Conservation (phyloP, 2,113 vertebrate genomes). For the Pogona vitticeps region DNA sequence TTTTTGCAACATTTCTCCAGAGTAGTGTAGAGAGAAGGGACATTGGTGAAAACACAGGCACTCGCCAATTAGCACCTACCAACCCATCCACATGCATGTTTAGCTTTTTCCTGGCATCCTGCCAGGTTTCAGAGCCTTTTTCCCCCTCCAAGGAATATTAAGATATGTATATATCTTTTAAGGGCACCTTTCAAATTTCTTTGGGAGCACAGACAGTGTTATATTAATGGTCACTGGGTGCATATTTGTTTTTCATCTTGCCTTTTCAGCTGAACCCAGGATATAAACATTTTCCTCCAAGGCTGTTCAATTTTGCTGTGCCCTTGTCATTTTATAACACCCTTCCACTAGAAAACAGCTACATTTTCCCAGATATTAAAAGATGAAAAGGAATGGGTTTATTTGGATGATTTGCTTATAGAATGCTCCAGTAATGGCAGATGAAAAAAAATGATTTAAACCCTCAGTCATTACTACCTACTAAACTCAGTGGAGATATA, state of each 20-base stretch:
- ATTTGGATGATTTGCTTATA: conserved; percentile 2
- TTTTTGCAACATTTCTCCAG: neutral
- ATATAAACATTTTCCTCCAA: neutral
- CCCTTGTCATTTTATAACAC: neutral
- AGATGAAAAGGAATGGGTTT: conserved; percentile 10
- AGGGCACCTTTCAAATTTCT: neutral
- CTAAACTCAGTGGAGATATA: conserved; percentile 8
- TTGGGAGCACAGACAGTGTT: neutral
- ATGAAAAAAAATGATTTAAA: conserved; percentile 27
- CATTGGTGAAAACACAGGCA: neutral
- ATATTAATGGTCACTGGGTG: neutral
- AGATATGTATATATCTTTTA: neutral
- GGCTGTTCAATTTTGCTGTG: conserved; percentile 8
- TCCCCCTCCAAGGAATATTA: neutral
- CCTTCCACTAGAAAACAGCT: neutral
- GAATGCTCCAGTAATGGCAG: conserved; percentile 31
- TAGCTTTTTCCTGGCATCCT: neutral
- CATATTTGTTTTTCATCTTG: too few species aligned
- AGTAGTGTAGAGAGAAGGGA: neutral
- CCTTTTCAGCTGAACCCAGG: neutral
- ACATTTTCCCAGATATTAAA: neutral
- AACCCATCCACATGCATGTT: too few species aligned
- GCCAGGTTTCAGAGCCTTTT: neutral
- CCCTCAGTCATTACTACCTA: conserved; percentile 14
- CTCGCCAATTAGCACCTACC: neutral